Evolutionary conservation across 1,140 invertebrate species (phyloP), one percentile per base, ranked within the genome.

Genomic region (Leucophenga varia): DNA sequence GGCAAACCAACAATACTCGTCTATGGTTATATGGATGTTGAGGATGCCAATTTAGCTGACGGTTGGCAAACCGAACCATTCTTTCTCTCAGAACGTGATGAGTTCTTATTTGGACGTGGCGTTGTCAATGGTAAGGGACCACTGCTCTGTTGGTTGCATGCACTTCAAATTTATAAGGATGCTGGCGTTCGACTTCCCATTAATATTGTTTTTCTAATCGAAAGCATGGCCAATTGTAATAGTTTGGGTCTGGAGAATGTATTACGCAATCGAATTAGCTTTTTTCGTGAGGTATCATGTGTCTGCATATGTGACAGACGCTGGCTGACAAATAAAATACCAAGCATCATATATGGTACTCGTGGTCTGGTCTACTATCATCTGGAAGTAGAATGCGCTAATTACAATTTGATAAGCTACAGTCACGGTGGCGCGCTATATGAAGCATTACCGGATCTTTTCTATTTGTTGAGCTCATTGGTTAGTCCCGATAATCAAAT

Each of bases 261-360:
- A 0, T 17, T 55, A 8, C 14, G 43, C 19, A 40, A 55, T 13
- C 49, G 54, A 73, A 80, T 57, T 79, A 82, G 14, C 96, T 95
- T 74, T 79, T 97, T 31, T 80, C 85, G 54, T 2, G 81, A 83
- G 67, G 84, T 95, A 1, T 93, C 97, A 74, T 96, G 86, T 79
- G 91, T 96, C 21, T 97, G 93, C 65, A 97, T 98, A 68, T 95
- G 93, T 36, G 95, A 98, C 68, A 97, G 97, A 76, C 98, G 98
- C 65, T 98, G 95, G 96, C 75, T 98, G 9, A 94, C 94, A 4
- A 96, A 87, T 22, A 86, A 84, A 3, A 95, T 93, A 69, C 95
- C 95, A 0, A 97, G 95, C 72, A 84, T 98, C 41, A 96, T 95
- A 1, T 98, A 97, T 79, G 95, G 95, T 8, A 81, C 97, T 0